These are phyloP conservation scores for Cygnus olor DNA, from an alignment of 2,797 vertebrate species.

Conservation along the genomic window DNA sequence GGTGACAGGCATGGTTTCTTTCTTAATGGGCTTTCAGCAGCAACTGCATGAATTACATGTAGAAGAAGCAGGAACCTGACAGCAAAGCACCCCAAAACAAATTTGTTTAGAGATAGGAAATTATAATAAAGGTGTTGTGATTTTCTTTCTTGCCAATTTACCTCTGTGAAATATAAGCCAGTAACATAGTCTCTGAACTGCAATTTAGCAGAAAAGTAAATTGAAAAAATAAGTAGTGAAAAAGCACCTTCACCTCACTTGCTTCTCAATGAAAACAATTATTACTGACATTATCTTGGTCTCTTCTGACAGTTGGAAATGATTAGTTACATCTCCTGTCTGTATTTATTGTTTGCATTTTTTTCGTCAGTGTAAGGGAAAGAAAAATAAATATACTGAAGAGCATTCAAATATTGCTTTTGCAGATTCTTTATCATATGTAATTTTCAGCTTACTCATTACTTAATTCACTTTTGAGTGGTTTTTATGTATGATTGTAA, in stretches of 20 bases:
- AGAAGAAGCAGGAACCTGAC: slow-evolving; percentile 7
- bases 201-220: neutral
- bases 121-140: neutral
- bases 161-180: neutral
- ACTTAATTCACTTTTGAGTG: neutral
- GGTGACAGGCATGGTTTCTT: slow-evolving; percentile 10
- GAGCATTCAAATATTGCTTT: neutral
- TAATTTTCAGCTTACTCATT: neutral
- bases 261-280: neutral
- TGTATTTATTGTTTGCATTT: neutral
- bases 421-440: neutral
- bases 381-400: neutral
- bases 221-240: neutral
- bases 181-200: neutral
- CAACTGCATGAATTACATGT: neutral
- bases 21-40: slow-evolving; percentile 14
- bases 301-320: neutral
- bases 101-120: neutral
- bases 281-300: neutral
- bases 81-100: neutral
- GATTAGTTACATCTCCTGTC: neutral
- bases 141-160: neutral
- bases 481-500: neutral
- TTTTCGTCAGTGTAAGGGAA: neutral
- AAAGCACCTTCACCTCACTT: neutral